phyloP scores from a whole-genome alignment of 2,113 vertebrate species.

The Alexandromys fortis region DNA sequence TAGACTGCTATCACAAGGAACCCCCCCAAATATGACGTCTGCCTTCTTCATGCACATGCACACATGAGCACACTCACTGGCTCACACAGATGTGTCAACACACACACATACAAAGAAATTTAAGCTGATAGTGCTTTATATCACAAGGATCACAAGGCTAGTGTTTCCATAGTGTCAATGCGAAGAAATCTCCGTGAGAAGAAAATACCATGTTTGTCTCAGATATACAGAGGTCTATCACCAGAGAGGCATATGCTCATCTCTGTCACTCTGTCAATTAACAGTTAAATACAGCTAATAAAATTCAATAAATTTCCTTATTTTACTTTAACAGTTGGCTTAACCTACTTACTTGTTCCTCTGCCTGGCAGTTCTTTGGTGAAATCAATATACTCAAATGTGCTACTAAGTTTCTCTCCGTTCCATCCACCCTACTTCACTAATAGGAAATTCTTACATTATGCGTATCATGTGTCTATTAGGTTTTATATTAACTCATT shows the following conservation, averaged over 20 bases:
- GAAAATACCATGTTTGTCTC: too few relatives aligned
- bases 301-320: not conserved
- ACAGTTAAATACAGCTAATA: not conserved
- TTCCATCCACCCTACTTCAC: not conserved
- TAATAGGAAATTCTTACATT: rapidly evolving
- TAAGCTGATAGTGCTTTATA: not conserved
- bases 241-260: rapidly evolving
- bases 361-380: not conserved
- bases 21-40: not conserved
- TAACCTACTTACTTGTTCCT: not conserved
- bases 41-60: too few relatives aligned
- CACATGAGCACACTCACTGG: too few relatives aligned
- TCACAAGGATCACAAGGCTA: not conserved
- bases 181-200: not conserved
- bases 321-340: not conserved
- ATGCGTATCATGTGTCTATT: not conserved
- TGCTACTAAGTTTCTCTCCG: not conserved
- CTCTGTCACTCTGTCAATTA: not conserved
- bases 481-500: not conserved
- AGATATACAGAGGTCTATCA: not conserved
- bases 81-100: too few relatives aligned
- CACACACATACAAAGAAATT: not conserved
- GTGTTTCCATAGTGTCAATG: not conserved
- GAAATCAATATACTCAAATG: not conserved
- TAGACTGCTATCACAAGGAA: too few relatives aligned